Base-by-base conservation (phyloP, 2,888 invertebrate species). In the Maniola hyperantus region DNA sequence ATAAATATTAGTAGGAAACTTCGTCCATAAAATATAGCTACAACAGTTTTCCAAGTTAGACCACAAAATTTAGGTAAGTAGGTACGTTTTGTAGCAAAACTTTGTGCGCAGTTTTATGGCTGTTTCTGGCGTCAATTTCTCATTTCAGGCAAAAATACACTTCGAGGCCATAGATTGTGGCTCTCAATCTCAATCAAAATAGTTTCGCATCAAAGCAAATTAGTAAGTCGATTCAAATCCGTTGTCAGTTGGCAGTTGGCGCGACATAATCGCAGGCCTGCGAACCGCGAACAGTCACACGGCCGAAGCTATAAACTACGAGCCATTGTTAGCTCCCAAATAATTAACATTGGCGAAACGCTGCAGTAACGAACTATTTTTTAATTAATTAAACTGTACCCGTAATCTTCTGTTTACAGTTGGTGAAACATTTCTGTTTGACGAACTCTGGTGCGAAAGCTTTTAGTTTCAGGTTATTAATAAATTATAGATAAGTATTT, bases 311-410 rank as follows among this genome's bases (percentile, higher is more conserved):
- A 15, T 34, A 15, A 54, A 42, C 39, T 6, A 39, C 1, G 6
- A 6, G 10, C 57, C 42, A 57, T 57, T 57, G 57, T 57, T 57
- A 4, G 13, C 55, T 39, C 36, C 55, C 42, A 57, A 57, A 57
- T 57, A 42, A 57, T 57, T 57, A 57, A 20, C 20, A 13, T 42
- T 20, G 39, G 57, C 57, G 57, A 57, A 57, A 57, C 57, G 57
- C 57, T 55, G 34, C 33, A 36, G 15, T 15, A 36, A 36, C 10
- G 10, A 55, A 36, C 55, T 55, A 55, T 55, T 55, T 55, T 18
- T 55, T 55, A 55, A 55, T 55, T 55, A 55, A 55, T 55, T 55
- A 18, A 55, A 36, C 55, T 20, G 20, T 18, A 39, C 6, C 20
- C 7, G 6, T 57, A 20, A 39, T 57, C 18, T 39, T 34, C 15